Evolutionary conservation across 2,888 invertebrate genomes (phyloP).

Genomic region (Zygogramma bicolorata): DNA sequence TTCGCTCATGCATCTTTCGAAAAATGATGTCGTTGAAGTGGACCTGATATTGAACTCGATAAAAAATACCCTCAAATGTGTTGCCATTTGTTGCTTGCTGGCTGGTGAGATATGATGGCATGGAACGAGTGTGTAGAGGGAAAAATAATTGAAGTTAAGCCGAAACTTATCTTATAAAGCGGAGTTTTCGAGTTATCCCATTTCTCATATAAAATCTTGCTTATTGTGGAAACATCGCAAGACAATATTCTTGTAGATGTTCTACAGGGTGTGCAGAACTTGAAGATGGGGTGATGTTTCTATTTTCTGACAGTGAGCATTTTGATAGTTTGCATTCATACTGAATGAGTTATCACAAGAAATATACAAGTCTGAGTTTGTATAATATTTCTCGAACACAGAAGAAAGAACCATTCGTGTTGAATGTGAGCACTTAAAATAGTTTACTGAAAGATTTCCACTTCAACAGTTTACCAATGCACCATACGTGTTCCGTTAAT

Average conservation of each 20-base stretch:
- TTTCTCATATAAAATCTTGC: constrained; percentile 23
- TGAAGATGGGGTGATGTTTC: not conserved
- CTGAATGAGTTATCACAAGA: too few relatives aligned
- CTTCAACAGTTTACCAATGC: too few relatives aligned
- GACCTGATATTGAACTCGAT: not conserved
- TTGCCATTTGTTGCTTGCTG: constrained; percentile 18
- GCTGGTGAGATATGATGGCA: not conserved
- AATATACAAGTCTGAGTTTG: too few relatives aligned
- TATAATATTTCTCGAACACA: too few relatives aligned
- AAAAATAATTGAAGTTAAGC: constrained; percentile 30
- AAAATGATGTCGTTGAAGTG: not conserved
- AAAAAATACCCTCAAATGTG: constrained; percentile 7
- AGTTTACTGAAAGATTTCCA: too few relatives aligned
- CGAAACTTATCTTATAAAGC: constrained; percentile 24
- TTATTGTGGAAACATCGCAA: constrained; percentile 9
- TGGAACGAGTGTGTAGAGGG: constrained; percentile 19
- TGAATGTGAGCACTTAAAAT: too few relatives aligned
- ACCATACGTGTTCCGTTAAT: too few relatives aligned
- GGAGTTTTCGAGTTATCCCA: not conserved
- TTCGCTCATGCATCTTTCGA: too few relatives aligned
- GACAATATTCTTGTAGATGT: not conserved
- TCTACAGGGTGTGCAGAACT: not conserved
- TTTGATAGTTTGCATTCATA: not conserved
- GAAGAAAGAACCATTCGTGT: too few relatives aligned
- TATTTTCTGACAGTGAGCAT: not conserved